Base-by-base conservation (phyloP, 2,888 invertebrate species). In the Eristalis intricaria region DNA sequence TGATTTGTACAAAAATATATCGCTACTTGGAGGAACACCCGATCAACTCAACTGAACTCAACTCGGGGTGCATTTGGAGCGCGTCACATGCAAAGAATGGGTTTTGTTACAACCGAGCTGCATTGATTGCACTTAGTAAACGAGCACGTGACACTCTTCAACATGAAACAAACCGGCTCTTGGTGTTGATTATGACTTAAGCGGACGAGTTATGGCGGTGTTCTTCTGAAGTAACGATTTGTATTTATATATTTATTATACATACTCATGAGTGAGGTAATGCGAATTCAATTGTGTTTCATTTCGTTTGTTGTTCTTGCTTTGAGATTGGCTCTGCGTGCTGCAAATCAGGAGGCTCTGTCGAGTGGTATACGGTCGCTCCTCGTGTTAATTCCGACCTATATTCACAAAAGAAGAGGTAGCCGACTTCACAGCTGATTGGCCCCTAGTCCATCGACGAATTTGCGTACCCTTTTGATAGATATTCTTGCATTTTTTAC, bases 1-100 rank as follows among this genome's bases (percentile, higher is more conserved):
- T 29, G 29, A 66, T 38, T 75, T 66, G 63, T 66, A 60, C 50
- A 65, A 19, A 74, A 13, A 43, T 74, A 32, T 74, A 50, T 65
- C 65, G 50, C 56, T 65, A 56, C 64, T 56, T 56, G 19, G n/a
- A 26, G 26, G 15, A 26, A 23, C 2, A 23, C 26, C 19, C n/a
- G 43, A 43, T 10, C 32, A 13, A 8, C 38, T 11, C 38, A 38
- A 38, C 38, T 10, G 8, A 13, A 8, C 38, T 11, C 38, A 38
- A 38, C 38, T 38, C 19, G 8, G 19, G 7, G 50, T 1, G 15
- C 15, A 19, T 43, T 15, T 15, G 38, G 2, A 38, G 38, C 0
- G 15, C 0, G 15, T 10, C 15, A 15, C 40, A 15, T 40, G 11
- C 13, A n/a, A 4, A 19, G 43, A 1, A 15, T 4, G n/a, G 3